Evolutionary conservation across 2,797 vertebrate genomes (phyloP), one percentile per base, ranked within the genome.

Genomic region (Coregonus ussuriensis): DNA sequence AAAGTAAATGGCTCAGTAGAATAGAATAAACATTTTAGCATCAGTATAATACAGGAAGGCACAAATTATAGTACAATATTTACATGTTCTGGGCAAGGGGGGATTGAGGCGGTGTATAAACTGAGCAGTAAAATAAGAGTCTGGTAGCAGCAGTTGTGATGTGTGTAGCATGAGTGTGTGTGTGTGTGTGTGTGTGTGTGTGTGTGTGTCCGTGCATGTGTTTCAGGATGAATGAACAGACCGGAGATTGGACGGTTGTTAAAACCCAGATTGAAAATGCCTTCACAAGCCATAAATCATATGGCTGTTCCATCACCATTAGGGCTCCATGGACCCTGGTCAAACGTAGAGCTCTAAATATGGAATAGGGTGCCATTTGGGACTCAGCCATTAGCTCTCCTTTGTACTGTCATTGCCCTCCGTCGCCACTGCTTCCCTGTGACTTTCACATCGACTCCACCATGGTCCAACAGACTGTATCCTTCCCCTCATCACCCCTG

Each of bases 251-350:
- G 73, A 79, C 77, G 74, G 72, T 80, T 74, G 76, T 80, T 77
- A 79, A 75, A 83, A 74, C 31, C 29, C 65, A 74, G 76, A 78
- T 71, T 85, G 74, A 74, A 82, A 88, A 73, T 82, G 86, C 62
- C 71, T 14, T 25, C 53, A 33, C 41, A 54, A 63, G 68, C 56
- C 35, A 82, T 83, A 83, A 83, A 84, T 85, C 75, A 83, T 76
- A 76, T 41, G 53, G 59, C 29, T 11, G 72, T 76, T 73, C 65
- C 37, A 56, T 56, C 54, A 56, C 54, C 54, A 56, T 56, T 56
- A 56, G 54, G 54, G 1, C 16, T 16, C 54, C 16, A 56, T 56
- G 15, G 54, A 4, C 54, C 54, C 54, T 16, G 54, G 54, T 56
- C 3, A 56, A 18, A 56, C 16, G 15, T 18, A 56, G 16, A 18